These are phyloP conservation scores for Lumbricus terrestris DNA, from an alignment of 2,888 invertebrate genomes.

Conservation along the genomic window DNA sequence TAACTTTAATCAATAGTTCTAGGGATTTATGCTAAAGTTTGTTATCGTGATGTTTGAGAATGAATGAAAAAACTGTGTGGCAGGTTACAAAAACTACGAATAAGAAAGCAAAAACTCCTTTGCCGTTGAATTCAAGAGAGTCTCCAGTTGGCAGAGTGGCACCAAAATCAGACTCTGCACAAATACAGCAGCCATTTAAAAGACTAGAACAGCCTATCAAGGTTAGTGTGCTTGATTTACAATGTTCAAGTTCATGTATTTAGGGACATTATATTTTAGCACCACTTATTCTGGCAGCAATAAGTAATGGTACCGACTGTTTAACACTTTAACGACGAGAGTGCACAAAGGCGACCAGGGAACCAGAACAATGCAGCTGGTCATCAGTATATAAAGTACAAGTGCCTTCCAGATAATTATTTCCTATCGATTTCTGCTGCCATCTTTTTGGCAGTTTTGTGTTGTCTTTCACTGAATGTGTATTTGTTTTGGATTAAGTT, in stretches of 20 bases:
- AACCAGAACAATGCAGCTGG: too few relatives aligned
- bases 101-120: constrained; percentile 20
- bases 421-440: too few relatives aligned
- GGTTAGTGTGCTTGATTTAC: neutral
- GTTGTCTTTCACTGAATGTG: too few relatives aligned
- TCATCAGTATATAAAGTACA: too few relatives aligned
- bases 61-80: neutral
- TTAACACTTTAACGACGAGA: too few relatives aligned
- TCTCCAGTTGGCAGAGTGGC: constrained; percentile 21
- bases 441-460: too few relatives aligned
- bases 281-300: neutral
- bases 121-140: neutral
- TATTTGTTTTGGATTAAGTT: too few relatives aligned
- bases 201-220: constrained; percentile 19
- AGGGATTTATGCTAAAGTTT: neutral
- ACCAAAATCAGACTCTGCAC: constrained; percentile 6
- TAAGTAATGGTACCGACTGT: neutral
- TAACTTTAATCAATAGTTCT: neutral
- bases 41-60: neutral
- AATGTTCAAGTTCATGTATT: neutral
- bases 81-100: constrained; percentile 17
- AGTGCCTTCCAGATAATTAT: too few relatives aligned
- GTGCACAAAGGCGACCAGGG: too few relatives aligned
- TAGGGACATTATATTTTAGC: neutral
- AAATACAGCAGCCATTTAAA: constrained; percentile 26